These are phyloP conservation scores for Merodon equestris DNA, from an alignment of 2,888 invertebrate genomes.

Conservation along the genomic window DNA sequence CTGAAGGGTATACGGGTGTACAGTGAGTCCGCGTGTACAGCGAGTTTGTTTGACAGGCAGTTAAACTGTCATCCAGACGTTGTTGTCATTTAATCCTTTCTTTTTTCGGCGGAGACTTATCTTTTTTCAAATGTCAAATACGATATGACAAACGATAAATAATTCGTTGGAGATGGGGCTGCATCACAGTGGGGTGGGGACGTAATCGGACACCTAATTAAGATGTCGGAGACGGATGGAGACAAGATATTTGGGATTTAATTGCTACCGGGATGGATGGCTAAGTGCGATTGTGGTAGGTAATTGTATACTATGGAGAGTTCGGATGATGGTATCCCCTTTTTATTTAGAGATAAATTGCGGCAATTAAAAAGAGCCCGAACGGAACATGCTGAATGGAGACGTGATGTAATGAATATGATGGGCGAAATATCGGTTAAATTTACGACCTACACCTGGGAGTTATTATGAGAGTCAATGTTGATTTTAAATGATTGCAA, in stretches of 20 bases:
- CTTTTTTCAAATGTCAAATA: slow-evolving; percentile 49
- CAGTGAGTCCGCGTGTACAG: too few relatives aligned
- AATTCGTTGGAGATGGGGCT: slow-evolving; percentile 34
- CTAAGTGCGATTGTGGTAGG: slow-evolving; percentile 19
- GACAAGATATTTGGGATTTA: slow-evolving; percentile 57
- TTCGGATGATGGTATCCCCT: slow-evolving; percentile 1
- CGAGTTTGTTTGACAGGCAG: slow-evolving; percentile 21
- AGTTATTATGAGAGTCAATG: too few relatives aligned
- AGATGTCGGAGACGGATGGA: slow-evolving; percentile 56
- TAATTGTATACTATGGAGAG: slow-evolving; percentile 32
- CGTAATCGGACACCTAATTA: slow-evolving; percentile 63
- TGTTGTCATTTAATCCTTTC: slow-evolving; percentile 62
- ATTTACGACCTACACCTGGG: too few relatives aligned
- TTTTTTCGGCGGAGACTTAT: slow-evolving; percentile 17
- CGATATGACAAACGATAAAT: slow-evolving; percentile 51
- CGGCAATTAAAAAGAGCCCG: slow-evolving; percentile 24
- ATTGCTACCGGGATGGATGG: slow-evolving; percentile 51
- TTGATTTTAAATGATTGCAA: too few relatives aligned
- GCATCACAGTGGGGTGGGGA: slow-evolving; percentile 4
- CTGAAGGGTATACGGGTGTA: not conserved
- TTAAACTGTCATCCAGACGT: slow-evolving; percentile 62
- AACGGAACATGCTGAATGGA: too few relatives aligned
- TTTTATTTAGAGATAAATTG: slow-evolving; percentile 52
- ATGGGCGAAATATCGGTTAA: too few relatives aligned
- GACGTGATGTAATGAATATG: not conserved